These are phyloP conservation scores for Apodemus sylvaticus DNA, from an alignment of 2,113 vertebrate species.

Conservation along the genomic window DNA sequence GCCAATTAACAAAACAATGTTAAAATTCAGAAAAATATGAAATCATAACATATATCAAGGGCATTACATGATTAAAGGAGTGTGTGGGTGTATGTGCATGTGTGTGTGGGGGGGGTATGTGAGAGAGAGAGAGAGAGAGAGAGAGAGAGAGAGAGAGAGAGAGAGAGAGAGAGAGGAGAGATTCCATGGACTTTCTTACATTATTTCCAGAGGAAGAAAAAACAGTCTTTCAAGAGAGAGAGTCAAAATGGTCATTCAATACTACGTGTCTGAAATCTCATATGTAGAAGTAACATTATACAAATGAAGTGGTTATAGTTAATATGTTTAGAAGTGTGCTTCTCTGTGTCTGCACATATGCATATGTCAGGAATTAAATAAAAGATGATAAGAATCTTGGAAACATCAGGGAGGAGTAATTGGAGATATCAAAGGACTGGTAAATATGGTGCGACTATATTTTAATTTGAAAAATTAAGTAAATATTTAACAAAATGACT, in stretches of 20 bases:
- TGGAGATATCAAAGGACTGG: neutral
- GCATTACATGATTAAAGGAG: neutral
- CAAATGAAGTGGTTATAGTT: neutral
- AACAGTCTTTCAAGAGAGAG: neutral
- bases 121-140: too few species aligned
- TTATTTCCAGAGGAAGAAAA: neutral
- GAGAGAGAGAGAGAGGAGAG: too few species aligned
- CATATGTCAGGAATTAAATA: neutral
- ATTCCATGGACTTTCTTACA: neutral
- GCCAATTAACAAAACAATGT: neutral
- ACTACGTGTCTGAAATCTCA: neutral
- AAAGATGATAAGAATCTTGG: neutral
- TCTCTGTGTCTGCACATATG: neutral
- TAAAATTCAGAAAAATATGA: neutral
- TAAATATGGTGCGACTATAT: neutral
- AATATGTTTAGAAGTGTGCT: neutral
- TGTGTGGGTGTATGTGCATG: neutral
- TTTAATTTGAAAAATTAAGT: neutral
- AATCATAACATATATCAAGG: neutral
- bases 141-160: too few species aligned
- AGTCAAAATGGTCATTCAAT: neutral
- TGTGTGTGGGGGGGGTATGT: too few species aligned
- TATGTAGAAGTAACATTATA: neutral
- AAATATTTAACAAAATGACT: neutral
- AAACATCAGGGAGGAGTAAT: neutral